Evolutionary conservation across 35 echinoderm and acorn worm genomes (phyloP).

Genomic region (Lytechinus pictus): DNA sequence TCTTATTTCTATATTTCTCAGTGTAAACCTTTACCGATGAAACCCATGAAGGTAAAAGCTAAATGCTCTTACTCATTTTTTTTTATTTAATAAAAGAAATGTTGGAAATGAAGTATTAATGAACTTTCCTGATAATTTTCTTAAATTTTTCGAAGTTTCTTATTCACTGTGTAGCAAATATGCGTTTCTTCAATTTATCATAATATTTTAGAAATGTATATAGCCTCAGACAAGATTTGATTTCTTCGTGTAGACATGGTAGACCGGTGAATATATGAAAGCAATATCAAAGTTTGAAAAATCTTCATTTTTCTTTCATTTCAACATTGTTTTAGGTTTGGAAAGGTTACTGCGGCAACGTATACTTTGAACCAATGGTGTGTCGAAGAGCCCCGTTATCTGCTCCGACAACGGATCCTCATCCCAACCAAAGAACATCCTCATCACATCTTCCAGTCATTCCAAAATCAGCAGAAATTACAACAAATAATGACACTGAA

Average conservation of each 20-base stretch:
- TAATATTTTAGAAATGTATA: no score
- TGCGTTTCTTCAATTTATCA: no score
- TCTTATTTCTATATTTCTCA: constrained; percentile 61
- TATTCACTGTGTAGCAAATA: no score
- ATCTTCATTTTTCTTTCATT: background rate
- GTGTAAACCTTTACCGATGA: constrained; percentile 40
- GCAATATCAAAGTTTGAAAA: background rate
- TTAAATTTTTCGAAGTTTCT: no score
- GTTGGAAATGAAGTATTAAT: no score
- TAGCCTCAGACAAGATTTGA: no score
- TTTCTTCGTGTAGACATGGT: no score
- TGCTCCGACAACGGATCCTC: background rate
- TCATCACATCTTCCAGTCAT: background rate
- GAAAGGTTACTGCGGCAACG: constrained; percentile 92
- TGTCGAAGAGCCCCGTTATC: constrained; percentile 61
- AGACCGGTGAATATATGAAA: no score
- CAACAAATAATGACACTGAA: background rate
- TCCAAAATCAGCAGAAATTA: background rate
- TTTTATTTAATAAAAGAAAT: background rate
- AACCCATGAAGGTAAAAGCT: constrained; percentile 61
- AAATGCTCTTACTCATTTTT: background rate
- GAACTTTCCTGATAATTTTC: no score
- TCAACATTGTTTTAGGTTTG: constrained; percentile 66
- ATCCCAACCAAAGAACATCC: background rate
- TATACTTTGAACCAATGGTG: constrained; percentile 88